Conservation (phyloP, 1,140 invertebrate species). For the Chelonus insularis region DNA sequence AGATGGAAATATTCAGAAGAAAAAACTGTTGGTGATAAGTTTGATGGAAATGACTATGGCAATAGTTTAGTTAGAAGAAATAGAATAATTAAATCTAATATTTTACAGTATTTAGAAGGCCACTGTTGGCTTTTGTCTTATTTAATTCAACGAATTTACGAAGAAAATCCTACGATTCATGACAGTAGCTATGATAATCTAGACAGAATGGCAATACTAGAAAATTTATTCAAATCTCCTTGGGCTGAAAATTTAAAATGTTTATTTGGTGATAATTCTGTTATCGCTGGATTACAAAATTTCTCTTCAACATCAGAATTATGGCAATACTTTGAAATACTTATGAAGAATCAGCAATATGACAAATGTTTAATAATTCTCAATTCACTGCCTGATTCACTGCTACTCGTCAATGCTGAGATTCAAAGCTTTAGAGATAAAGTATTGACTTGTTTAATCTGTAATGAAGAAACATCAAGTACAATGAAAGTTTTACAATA, state of each 20-base stretch:
- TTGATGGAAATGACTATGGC: background rate
- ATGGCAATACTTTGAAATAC: constrained; percentile 42
- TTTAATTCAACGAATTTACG: constrained; percentile 60
- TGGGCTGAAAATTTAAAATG: constrained; percentile 51
- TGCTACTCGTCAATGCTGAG: constrained; percentile 38
- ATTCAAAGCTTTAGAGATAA: constrained; percentile 56
- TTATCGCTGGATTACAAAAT: constrained; percentile 57
- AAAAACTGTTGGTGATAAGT: background rate
- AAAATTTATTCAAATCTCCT: constrained; percentile 54
- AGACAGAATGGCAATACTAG: constrained; percentile 48
- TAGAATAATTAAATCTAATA: constrained; percentile 36
- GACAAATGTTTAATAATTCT: constrained; percentile 42
- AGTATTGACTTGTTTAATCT: constrained; percentile 57
- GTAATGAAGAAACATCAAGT: constrained; percentile 33
- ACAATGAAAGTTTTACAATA: constrained; percentile 34
- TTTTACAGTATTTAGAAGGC: constrained; percentile 62
- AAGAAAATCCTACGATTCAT: constrained; percentile 37
- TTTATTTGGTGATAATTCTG: constrained; percentile 58
- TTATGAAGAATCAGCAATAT: constrained; percentile 34
- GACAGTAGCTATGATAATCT: constrained; percentile 45
- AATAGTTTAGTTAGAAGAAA: constrained; percentile 34
- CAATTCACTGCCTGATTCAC: constrained; percentile 38
- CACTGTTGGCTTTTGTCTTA: constrained; percentile 65
- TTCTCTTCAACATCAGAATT: constrained; percentile 42
- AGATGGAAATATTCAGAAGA: constrained; percentile 34